Conservation (phyloP, 2,888 invertebrate genomes). For the Dusona sp. region DNA sequence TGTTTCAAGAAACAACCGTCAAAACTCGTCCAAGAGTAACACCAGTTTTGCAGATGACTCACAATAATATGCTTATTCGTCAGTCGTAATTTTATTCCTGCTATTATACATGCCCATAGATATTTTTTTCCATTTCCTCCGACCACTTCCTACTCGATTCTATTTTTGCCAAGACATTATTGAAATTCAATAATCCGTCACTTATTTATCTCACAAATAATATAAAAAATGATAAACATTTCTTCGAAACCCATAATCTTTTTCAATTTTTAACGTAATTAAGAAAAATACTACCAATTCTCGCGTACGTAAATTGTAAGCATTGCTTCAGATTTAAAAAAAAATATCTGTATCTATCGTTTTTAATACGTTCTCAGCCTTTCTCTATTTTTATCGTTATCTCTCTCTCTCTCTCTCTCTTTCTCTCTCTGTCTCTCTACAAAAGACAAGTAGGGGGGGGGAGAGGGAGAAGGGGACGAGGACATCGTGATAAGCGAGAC, state of each 20-base stretch:
- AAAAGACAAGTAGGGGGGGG: background rate
- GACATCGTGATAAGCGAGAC: conserved; percentile 62
- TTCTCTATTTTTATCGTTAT: conserved; percentile 6
- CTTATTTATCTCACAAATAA: background rate
- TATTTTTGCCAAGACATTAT: background rate
- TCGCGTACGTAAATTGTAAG: background rate
- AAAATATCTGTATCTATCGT: background rate
- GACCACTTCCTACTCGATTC: conserved; percentile 6
- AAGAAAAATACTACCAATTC: background rate
- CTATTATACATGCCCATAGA: background rate
- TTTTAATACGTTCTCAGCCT: background rate
- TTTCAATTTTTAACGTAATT: background rate
- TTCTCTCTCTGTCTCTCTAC: conserved; percentile 1
- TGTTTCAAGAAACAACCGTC: background rate
- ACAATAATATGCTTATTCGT: conserved; percentile 9
- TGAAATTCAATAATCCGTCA: background rate
- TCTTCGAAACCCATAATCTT: background rate
- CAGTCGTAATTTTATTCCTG: background rate
- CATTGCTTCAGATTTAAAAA: background rate
- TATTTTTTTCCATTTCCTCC: background rate
- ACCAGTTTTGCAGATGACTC: conserved; percentile 17
- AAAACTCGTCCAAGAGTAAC: background rate
- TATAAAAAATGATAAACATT: background rate
- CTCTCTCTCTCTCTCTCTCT: conserved; percentile 6
- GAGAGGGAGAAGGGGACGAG: conserved; percentile 35